These are phyloP conservation scores for Cygnus buccinator DNA, from an alignment of 2,113 vertebrate genomes.

Conservation along the genomic window DNA sequence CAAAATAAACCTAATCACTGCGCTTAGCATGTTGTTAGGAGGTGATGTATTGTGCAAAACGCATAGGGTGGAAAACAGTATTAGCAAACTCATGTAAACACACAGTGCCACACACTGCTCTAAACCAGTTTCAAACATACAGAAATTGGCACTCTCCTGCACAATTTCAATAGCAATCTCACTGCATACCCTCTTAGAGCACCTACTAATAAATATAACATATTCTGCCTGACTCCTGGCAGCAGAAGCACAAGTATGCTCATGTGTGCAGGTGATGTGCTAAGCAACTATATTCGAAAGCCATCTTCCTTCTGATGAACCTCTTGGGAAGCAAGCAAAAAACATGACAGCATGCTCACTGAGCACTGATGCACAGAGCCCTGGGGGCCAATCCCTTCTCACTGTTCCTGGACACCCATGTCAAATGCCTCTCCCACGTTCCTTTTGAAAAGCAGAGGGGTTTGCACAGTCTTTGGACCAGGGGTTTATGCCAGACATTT, in stretches of 20 bases:
- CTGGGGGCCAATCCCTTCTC: no score
- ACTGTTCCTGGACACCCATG: no score
- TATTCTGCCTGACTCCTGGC: background rate
- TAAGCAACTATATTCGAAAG: background rate
- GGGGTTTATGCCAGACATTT: accelerated
- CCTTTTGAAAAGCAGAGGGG: background rate
- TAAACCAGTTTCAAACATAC: background rate
- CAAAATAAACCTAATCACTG: background rate
- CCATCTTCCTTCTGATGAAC: background rate
- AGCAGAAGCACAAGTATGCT: background rate
- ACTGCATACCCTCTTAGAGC: background rate
- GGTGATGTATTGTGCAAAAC: background rate
- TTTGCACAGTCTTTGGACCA: background rate
- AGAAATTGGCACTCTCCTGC: background rate
- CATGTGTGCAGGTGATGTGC: background rate
- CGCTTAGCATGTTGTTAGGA: background rate
- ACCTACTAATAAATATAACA: background rate
- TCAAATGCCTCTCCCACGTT: background rate
- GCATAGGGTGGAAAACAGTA: background rate
- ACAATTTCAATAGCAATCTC: background rate
- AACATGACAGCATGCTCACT: accelerated
- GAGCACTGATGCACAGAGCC: accelerated
- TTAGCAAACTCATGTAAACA: background rate
- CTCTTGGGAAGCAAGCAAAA: background rate
- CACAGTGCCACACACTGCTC: background rate